Percentiles rank a stretch among this genome's conserved stretches.
Conservation (phyloP, 2,113 vertebrate genomes). For the Gopherus evgoodei region DNA sequence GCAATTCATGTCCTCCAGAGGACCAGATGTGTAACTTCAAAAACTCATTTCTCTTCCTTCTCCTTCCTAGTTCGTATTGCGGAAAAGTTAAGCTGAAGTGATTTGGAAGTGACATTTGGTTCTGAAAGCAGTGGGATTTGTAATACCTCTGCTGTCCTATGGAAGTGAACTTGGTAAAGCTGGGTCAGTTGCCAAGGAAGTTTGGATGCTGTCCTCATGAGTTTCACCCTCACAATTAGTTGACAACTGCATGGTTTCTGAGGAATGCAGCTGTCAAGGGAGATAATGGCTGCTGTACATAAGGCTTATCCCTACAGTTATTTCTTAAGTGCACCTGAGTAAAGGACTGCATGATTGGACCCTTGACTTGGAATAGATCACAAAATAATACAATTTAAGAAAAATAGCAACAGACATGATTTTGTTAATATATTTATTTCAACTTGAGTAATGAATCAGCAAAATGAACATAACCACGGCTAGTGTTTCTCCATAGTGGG, state of each 20-base stretch:
- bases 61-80: background rate
- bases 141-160: background rate
- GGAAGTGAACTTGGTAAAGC: background rate
- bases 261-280: background rate
- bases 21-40: background rate
- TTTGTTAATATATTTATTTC: background rate
- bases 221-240: background rate
- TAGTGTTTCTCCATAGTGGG: background rate
- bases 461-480: background rate
- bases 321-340: background rate
- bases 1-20: background rate
- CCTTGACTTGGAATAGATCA: background rate
- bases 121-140: background rate
- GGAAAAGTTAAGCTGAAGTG: background rate
- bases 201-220: background rate
- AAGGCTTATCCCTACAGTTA: fast-evolving
- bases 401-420: background rate
- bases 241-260: background rate
- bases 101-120: background rate
- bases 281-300: background rate
- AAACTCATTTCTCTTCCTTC: background rate
- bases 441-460: background rate
- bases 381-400: background rate
- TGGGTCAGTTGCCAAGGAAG: background rate
- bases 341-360: background rate